Evolutionary conservation across 2,113 vertebrate species (phyloP).

Genomic region (Salvelinus alpinus): DNA sequence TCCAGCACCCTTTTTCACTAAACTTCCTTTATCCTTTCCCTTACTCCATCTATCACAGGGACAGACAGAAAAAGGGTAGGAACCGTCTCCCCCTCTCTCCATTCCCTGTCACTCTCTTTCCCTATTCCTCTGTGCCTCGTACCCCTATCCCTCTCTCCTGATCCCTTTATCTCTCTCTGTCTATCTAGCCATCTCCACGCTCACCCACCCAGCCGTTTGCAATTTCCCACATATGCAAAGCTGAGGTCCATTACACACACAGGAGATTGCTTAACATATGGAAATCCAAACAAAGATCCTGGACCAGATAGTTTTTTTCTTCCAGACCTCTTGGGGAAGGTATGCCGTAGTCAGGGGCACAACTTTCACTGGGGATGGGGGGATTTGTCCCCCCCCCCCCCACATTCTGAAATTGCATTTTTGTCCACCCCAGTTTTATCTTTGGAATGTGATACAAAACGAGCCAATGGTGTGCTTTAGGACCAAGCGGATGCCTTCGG

Average conservation of each 20-base stretch:
- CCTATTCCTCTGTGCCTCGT: background rate
- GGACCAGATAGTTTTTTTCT: constrained; percentile 23
- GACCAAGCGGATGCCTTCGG: no score
- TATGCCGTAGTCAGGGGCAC: constrained; percentile 22
- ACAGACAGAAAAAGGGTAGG: no score
- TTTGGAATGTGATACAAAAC: no score
- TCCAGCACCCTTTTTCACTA: background rate
- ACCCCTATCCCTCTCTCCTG: constrained; percentile 9
- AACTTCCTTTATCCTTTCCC: background rate
- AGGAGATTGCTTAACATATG: constrained; percentile 57
- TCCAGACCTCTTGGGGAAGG: background rate
- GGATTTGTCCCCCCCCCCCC: no score
- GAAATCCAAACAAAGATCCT: constrained; percentile 52
- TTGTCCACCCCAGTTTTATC: no score
- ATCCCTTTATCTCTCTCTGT: constrained; percentile 23
- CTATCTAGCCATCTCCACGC: constrained; percentile 56
- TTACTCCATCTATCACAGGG: no score
- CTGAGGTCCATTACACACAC: constrained; percentile 55
- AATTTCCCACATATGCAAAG: constrained; percentile 68
- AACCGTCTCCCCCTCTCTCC: background rate
- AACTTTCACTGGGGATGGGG: no score
- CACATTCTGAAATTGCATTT: no score
- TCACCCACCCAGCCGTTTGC: constrained; percentile 58
- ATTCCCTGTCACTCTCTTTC: background rate
- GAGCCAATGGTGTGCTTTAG: no score